phyloP scores from a whole-genome alignment of 2,888 invertebrate species.

The Escarpia spicata region DNA sequence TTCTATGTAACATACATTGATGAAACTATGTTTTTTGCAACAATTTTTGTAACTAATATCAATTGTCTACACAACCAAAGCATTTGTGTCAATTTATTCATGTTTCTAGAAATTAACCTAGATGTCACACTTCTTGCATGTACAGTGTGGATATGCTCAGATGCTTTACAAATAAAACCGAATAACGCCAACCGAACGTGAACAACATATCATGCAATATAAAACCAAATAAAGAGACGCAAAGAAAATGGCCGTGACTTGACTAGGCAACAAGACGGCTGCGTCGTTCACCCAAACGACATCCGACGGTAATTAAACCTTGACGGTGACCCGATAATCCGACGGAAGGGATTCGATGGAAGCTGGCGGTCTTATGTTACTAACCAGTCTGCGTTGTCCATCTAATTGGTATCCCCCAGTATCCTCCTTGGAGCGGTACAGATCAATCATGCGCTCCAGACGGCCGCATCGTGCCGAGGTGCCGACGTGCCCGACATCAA shows the following conservation, averaged over 20 bases:
- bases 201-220: background rate
- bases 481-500: background rate
- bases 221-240: background rate
- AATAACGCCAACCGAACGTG: background rate
- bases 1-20: no score
- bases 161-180: background rate
- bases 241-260: background rate
- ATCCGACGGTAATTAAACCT: conserved; percentile 2
- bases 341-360: background rate
- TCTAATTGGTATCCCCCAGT: background rate
- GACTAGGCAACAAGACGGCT: background rate
- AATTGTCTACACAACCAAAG: no score
- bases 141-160: background rate
- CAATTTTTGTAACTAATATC: no score
- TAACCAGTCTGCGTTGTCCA: background rate
- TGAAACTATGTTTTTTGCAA: no score
- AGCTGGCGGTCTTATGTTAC: background rate
- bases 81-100: no score
- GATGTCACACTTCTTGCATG: no score
- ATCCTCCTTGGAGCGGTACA: background rate
- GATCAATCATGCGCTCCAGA: background rate
- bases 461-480: background rate
- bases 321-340: background rate
- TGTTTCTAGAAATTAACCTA: no score
- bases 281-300: background rate